Evolutionary conservation across 2,113 vertebrate genomes (phyloP).

Genomic region (Zapus hudsonius): DNA sequence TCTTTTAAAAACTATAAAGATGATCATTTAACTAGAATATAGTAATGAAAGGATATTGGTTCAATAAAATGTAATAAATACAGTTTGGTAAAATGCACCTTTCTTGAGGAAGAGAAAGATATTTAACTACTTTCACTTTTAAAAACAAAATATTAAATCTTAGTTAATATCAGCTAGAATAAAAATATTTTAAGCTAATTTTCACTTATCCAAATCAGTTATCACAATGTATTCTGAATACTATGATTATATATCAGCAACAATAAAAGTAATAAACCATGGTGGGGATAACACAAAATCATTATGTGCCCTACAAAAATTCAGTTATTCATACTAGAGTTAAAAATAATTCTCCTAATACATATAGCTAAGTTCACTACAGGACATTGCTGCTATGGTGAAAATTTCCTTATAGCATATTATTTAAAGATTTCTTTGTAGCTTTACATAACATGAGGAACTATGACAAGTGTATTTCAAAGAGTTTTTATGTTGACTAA

Average conservation of each 20-base stretch:
- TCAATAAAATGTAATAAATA: slow-evolving; percentile 9
- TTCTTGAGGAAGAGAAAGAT: background rate
- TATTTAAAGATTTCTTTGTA: background rate
- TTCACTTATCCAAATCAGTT: background rate
- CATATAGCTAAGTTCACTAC: background rate
- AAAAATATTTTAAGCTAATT: background rate
- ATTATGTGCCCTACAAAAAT: background rate
- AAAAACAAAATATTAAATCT: background rate
- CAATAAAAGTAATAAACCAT: background rate
- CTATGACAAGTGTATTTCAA: background rate
- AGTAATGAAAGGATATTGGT: background rate
- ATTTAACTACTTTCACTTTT: background rate
- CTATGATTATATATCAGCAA: background rate
- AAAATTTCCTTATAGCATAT: background rate
- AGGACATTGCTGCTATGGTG: background rate
- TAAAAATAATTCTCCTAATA: background rate
- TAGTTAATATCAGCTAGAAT: background rate
- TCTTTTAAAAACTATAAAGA: background rate
- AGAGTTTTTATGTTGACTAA: background rate
- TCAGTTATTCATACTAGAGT: background rate
- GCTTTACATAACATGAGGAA: background rate
- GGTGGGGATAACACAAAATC: background rate
- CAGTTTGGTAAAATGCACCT: background rate
- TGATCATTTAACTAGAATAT: background rate
- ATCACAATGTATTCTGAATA: background rate